phyloP scores from a whole-genome alignment of 92 coral and sea anemone genomes.

The Parazoanthus darwini region DNA sequence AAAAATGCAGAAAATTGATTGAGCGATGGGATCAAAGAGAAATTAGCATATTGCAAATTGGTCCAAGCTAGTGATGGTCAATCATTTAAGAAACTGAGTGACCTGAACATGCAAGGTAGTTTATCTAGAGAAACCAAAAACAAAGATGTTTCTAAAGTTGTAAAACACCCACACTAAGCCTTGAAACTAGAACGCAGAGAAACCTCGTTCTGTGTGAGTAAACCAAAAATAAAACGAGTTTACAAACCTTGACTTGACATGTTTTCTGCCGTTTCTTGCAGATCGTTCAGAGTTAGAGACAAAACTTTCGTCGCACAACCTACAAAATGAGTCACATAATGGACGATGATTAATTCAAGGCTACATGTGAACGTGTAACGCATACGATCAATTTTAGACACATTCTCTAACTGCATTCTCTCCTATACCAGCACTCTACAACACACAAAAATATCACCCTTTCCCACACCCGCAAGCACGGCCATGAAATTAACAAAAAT shows the following conservation, averaged over 20 bases:
- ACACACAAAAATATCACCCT: not conserved
- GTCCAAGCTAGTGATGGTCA: too few relatives aligned
- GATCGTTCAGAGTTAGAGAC: not conserved
- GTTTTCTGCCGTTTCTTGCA: not conserved
- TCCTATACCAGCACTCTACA: not conserved
- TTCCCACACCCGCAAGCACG: not conserved
- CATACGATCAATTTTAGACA: too few relatives aligned
- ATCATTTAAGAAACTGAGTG: too few relatives aligned
- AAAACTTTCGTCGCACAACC: conserved; percentile 14
- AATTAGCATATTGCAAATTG: too few relatives aligned
- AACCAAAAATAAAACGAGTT: not conserved
- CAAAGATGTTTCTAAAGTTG: too few relatives aligned
- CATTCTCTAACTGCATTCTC: not conserved
- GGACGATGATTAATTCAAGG: not conserved
- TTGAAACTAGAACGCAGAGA: not conserved
- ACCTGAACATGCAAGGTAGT: too few relatives aligned
- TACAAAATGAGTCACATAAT: not conserved
- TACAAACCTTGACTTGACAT: conserved; percentile 12
- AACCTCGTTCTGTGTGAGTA: not conserved
- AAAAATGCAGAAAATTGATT: too few relatives aligned
- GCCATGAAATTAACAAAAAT: not conserved
- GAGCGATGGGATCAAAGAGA: too few relatives aligned
- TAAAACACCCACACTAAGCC: too few relatives aligned
- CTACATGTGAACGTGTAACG: too few relatives aligned
- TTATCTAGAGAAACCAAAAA: too few relatives aligned